A percentile compares a stretch with the other conserved stretches of the same genome.
Evolutionary conservation across 2,113 vertebrate genomes (phyloP).

Genomic region (Gymnogyps californianus): DNA sequence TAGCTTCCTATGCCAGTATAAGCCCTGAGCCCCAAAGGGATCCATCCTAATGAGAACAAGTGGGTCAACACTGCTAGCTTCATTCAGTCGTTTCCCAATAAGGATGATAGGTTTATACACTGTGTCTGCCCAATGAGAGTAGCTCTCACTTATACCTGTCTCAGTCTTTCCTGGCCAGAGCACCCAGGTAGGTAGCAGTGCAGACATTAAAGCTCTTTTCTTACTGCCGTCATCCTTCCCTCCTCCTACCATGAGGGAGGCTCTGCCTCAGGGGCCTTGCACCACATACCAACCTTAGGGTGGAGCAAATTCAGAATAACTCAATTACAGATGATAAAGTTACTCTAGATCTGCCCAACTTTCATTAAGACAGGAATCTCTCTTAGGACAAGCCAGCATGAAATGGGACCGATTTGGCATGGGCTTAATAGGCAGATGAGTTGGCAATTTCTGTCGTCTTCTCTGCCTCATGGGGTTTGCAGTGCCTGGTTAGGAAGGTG

Average conservation of each 20-base stretch:
- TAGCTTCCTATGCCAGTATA: not conserved
- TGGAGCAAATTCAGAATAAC: not conserved
- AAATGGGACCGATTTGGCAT: not conserved
- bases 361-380: conserved; percentile 32
- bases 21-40: not conserved
- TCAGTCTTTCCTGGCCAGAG: not conserved
- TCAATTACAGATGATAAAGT: not conserved
- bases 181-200: not conserved
- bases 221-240: not conserved
- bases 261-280: not conserved
- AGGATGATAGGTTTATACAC: not conserved
- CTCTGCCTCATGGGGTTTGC: not conserved
- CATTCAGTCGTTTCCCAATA: not conserved
- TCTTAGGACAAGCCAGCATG: not conserved
- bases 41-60: conserved; percentile 1
- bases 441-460: not conserved
- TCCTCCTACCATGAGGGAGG: not conserved
- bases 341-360: not conserved
- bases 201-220: not conserved
- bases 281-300: not conserved
- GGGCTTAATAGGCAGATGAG: not conserved
- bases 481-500: not conserved
- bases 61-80: not conserved
- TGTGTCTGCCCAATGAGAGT: not conserved
- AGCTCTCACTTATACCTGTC: not conserved